Conservation (phyloP, 2,888 invertebrate genomes). For the Cheilosia soror region DNA sequence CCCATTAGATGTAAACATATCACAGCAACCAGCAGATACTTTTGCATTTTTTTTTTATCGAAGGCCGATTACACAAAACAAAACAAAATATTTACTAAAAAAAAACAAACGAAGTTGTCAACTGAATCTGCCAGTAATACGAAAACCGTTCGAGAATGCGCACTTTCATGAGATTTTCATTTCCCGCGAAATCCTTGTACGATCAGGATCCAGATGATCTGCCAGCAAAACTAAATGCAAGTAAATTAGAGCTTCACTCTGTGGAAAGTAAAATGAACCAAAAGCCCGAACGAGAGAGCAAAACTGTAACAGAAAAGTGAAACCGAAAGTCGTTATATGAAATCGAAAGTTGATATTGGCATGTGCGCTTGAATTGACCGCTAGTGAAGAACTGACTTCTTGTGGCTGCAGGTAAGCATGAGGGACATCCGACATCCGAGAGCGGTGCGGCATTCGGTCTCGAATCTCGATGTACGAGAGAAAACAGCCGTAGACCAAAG, state of each 20-base stretch:
- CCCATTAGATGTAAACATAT: constrained; percentile 82
- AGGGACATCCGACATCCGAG: constrained; percentile 59
- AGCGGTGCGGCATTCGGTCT: constrained; percentile 34
- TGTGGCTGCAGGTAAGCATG: constrained; percentile 63
- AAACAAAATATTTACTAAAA: constrained; percentile 22
- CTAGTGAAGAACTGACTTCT: constrained; percentile 82
- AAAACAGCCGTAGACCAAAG: constrained; percentile 49
- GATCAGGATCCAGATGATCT: constrained; percentile 34
- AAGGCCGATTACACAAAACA: constrained; percentile 32
- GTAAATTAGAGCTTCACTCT: constrained; percentile 16
- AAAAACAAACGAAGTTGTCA: constrained; percentile 38
- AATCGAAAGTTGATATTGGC: constrained; percentile 82
- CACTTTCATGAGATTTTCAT: constrained; percentile 62
- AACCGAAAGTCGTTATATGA: constrained; percentile 77
- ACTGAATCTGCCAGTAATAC: constrained; percentile 47
- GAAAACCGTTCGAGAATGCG: constrained; percentile 58
- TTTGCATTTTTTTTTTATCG: constrained; percentile 79
- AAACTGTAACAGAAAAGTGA: constrained; percentile 71
- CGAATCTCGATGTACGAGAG: constrained; percentile 26
- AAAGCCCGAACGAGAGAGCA: constrained; percentile 44
- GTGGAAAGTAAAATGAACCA: constrained; percentile 41
- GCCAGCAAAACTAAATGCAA: constrained; percentile 26
- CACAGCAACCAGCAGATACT: constrained; percentile 81
- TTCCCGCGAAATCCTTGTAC: constrained; percentile 49
- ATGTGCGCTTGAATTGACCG: constrained; percentile 83